These are phyloP conservation scores for Alviniconcha marisindica DNA, from an alignment of 1,140 invertebrate genomes.

Conservation along the genomic window DNA sequence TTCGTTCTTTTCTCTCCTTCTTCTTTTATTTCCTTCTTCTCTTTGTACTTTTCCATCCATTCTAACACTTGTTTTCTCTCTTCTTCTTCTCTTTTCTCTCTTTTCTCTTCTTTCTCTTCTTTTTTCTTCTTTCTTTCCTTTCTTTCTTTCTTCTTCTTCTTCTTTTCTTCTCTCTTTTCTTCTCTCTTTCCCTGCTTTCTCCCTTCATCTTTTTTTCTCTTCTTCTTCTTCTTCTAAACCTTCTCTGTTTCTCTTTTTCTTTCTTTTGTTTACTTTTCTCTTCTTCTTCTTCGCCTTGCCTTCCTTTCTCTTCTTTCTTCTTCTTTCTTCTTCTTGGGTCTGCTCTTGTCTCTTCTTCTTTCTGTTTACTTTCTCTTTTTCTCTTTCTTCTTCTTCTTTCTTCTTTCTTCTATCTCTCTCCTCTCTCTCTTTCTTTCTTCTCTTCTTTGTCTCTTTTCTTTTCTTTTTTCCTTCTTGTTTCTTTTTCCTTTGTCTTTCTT, in stretches of 20 bases:
- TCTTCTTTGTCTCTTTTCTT: neutral
- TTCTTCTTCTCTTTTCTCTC: neutral
- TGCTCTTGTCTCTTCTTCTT: neutral
- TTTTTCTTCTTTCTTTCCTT: neutral
- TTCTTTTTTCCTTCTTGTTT: neutral
- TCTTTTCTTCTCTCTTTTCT: neutral
- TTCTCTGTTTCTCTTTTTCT: neutral
- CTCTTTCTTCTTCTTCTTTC: neutral
- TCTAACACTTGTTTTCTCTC: neutral
- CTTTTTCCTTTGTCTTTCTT: neutral
- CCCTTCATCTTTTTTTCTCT: conserved; percentile 1
- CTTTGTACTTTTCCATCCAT: too few relatives aligned
- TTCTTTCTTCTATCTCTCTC: neutral
- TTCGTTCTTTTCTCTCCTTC: neutral
- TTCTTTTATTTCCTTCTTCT: neutral
- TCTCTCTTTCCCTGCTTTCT: conserved; percentile 20
- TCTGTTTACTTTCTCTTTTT: neutral
- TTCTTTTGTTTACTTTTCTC: neutral
- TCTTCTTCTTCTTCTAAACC: neutral
- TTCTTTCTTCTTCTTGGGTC: neutral
- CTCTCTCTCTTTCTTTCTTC: neutral
- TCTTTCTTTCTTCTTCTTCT: neutral
- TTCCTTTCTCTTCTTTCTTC: neutral
- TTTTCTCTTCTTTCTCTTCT: neutral
- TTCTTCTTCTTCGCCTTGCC: neutral